These are phyloP conservation scores for Mamestra configurata DNA, from an alignment of 1,140 invertebrate species.

Conservation along the genomic window DNA sequence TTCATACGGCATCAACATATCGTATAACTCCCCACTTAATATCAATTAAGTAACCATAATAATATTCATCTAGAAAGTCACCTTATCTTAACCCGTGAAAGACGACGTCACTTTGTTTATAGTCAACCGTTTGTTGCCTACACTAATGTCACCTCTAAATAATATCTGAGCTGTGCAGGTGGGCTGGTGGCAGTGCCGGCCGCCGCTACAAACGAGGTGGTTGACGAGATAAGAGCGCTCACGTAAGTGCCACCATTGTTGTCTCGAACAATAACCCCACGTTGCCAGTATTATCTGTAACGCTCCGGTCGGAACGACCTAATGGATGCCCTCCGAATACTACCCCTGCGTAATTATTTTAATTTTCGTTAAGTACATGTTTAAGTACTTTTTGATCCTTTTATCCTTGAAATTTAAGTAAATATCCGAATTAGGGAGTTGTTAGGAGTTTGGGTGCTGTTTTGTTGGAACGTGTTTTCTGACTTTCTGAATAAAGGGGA, in stretches of 20 bases:
- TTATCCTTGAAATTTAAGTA: conserved; percentile 54
- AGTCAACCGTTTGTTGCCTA: conserved; percentile 43
- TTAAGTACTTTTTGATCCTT: conserved; percentile 60
- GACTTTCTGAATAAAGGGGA: conserved; percentile 14
- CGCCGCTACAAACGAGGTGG: conserved; percentile 74
- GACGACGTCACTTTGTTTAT: conserved; percentile 41
- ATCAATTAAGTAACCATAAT: conserved; percentile 25
- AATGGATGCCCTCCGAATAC: conserved; percentile 73
- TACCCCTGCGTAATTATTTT: conserved; percentile 71
- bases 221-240: conserved; percentile 76
- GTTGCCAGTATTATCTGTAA: conserved; percentile 74
- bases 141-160: conserved; percentile 50
- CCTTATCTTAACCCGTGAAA: conserved; percentile 35
- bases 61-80: conserved; percentile 21
- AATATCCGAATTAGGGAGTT: conserved; percentile 55
- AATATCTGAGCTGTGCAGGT: conserved; percentile 66
- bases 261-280: conserved; percentile 75
- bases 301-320: conserved; percentile 63
- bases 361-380: conserved; percentile 69
- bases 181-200: conserved; percentile 52
- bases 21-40: conserved; percentile 13
- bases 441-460: conserved; percentile 48
- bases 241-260: conserved; percentile 77
- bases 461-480: conserved; percentile 32
- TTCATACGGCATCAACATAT: not conserved